phyloP scores from a whole-genome alignment of 2,113 vertebrate genomes.

The Choloepus hoffmanni region DNA sequence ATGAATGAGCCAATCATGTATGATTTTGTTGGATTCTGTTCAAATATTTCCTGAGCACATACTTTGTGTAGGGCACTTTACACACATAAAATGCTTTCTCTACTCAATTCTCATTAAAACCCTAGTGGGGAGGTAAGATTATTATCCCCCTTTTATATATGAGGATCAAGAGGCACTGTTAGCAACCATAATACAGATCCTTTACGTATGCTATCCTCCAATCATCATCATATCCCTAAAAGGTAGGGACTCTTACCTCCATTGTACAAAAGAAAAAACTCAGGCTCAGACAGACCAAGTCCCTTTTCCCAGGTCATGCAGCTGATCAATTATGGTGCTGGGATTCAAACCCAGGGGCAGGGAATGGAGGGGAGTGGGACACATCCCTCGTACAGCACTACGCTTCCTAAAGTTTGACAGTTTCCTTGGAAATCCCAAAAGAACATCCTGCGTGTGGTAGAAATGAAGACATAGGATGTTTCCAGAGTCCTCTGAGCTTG shows the following conservation, averaged over 20 bases:
- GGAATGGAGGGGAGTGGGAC: neutral
- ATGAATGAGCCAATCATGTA: neutral
- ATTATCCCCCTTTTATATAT: neutral
- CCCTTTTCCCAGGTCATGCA: neutral
- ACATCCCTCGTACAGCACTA: neutral
- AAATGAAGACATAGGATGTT: neutral
- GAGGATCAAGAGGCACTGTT: neutral
- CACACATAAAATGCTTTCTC: neutral
- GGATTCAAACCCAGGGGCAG: neutral
- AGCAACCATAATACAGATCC: neutral
- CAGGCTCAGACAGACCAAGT: neutral
- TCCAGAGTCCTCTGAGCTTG: neutral
- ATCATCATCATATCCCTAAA: neutral
- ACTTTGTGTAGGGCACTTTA: neutral
- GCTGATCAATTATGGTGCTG: neutral
- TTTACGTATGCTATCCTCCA: rapidly evolving
- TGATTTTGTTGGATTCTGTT: neutral
- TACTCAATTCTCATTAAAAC: neutral
- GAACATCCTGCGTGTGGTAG: neutral
- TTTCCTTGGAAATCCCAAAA: neutral
- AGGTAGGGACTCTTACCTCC: neutral
- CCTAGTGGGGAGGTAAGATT: neutral
- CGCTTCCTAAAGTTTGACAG: neutral
- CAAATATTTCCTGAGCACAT: slow-evolving; percentile 25
- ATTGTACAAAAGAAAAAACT: neutral